Percentiles rank a stretch among this genome's conserved stretches.
These are phyloP conservation scores for Drosophila takahashii DNA, from an alignment of 1,140 invertebrate species.

Conservation along the genomic window DNA sequence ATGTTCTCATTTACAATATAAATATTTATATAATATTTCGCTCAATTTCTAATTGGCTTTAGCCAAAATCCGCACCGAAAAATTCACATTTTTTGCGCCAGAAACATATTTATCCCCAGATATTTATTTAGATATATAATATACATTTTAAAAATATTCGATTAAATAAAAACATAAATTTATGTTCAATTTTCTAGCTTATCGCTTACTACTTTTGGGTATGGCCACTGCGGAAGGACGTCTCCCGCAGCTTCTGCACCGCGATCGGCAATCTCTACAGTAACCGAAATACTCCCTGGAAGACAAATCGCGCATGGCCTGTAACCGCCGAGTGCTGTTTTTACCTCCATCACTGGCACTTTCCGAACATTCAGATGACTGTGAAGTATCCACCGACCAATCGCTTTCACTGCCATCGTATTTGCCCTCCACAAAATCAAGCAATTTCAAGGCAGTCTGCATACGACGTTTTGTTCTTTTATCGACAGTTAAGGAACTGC, in stretches of 20 bases:
- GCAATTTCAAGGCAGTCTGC: conserved; percentile 9
- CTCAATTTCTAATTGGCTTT: too few species aligned
- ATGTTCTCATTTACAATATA: too few species aligned
- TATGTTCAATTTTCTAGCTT: too few species aligned
- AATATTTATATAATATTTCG: too few species aligned
- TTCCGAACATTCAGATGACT: neutral
- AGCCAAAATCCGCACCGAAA: too few species aligned
- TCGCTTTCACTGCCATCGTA: neutral
- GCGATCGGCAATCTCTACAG: neutral
- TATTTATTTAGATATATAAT: too few species aligned
- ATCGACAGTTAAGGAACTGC: neutral
- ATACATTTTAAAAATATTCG: neutral
- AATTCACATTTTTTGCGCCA: too few species aligned
- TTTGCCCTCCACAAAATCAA: neutral
- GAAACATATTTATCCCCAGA: too few species aligned
- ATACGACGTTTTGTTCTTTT: neutral
- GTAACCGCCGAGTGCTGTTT: conserved; percentile 2
- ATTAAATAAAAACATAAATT: neutral
- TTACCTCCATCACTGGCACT: accelerated
- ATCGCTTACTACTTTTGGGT: neutral
- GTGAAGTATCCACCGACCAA: too few species aligned
- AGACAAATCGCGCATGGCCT: neutral
- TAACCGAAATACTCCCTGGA: neutral
- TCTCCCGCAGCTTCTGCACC: conserved; percentile 1
- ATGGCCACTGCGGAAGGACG: neutral